A percentile compares a stretch with the other conserved stretches of the same genome.
These are phyloP conservation scores for Talpa occidentalis DNA, from an alignment of 2,113 vertebrate species.

Conservation along the genomic window DNA sequence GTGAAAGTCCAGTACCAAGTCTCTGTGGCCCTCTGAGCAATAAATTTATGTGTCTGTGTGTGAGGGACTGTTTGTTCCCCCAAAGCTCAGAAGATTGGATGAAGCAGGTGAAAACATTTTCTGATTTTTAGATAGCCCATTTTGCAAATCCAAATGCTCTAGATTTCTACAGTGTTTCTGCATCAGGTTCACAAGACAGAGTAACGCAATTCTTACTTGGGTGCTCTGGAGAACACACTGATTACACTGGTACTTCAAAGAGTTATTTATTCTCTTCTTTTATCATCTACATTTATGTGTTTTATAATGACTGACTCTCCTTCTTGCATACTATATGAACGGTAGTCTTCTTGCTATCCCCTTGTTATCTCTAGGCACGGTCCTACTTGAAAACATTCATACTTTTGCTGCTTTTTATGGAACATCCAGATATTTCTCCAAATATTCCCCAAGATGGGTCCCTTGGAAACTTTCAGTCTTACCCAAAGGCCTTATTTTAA, in stretches of 20 bases:
- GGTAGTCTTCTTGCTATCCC: background rate
- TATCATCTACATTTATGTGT: background rate
- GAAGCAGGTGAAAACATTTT: conserved; percentile 49
- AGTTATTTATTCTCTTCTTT: background rate
- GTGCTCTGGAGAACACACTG: background rate
- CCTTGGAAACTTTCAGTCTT: background rate
- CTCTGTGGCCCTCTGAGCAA: background rate
- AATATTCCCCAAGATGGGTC: background rate
- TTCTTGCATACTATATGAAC: background rate
- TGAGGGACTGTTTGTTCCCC: conserved; percentile 25
- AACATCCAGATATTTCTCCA: background rate
- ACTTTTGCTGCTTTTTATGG: background rate
- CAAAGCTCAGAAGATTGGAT: conserved; percentile 60
- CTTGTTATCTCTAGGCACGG: background rate
- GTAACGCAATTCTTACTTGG: background rate
- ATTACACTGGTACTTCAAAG: background rate
- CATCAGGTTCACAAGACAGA: background rate
- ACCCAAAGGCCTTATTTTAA: conserved; percentile 37
- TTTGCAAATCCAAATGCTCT: conserved; percentile 25
- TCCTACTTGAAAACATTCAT: background rate
- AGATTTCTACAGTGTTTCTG: background rate
- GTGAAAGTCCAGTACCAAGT: conserved; percentile 53
- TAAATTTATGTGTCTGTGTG: conserved; percentile 40
- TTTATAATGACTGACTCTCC: background rate
- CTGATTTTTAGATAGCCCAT: conserved; percentile 36